phyloP scores from a whole-genome alignment of 2,113 vertebrate genomes.

The Genyomyrus donnyi region DNA sequence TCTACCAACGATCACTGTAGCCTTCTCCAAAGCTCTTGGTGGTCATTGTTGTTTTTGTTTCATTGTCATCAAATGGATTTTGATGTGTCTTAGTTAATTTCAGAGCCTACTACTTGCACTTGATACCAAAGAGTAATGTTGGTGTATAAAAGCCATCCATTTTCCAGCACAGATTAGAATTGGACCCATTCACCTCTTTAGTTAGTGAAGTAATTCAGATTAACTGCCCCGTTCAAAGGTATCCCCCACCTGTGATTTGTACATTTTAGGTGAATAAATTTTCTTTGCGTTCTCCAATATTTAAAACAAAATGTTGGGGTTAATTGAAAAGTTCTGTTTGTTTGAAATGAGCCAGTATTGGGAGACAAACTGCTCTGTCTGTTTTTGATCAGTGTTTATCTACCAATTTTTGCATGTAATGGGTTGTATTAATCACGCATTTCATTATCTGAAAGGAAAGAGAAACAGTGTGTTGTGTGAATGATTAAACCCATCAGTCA shows the following conservation, averaged over 20 bases:
- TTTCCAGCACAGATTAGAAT: neutral
- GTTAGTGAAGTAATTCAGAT: neutral
- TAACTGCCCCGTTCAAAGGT: neutral
- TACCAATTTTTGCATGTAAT: conserved; percentile 39
- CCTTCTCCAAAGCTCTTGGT: neutral
- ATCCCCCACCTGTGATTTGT: neutral
- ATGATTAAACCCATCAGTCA: conserved; percentile 56
- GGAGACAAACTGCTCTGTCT: neutral
- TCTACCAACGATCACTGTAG: neutral
- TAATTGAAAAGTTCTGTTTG: neutral
- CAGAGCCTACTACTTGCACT: neutral
- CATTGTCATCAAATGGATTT: neutral
- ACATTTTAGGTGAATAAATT: neutral
- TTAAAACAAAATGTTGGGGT: neutral
- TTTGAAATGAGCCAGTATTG: neutral
- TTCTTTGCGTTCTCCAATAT: neutral
- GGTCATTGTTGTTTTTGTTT: neutral
- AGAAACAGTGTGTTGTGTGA: conserved; percentile 34
- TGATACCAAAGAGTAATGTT: neutral
- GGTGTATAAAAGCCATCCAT: neutral
- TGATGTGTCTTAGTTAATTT: neutral
- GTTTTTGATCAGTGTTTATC: conserved; percentile 28
- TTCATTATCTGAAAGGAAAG: conserved; percentile 51
- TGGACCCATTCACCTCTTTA: neutral
- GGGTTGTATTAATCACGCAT: conserved; percentile 51